These are phyloP conservation scores for Sisor rabdophorus DNA, from an alignment of 2,113 vertebrate genomes.

Conservation along the genomic window DNA sequence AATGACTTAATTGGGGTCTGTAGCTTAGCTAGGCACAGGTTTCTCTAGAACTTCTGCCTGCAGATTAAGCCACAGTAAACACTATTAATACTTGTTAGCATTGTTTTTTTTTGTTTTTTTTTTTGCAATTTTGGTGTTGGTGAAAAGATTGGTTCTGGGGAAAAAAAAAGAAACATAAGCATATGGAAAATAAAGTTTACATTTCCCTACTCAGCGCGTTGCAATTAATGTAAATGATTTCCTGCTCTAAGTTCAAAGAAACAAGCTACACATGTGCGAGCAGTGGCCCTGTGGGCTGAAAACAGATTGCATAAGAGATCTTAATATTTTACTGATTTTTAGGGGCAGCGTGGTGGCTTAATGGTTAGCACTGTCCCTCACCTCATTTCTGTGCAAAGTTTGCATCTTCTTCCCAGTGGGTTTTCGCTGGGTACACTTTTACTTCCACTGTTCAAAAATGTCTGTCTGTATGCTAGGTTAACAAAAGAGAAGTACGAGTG, in stretches of 20 bases:
- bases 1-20: not conserved
- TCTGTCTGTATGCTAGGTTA: too few relatives aligned
- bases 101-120: not conserved
- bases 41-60: not conserved
- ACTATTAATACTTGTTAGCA: not conserved
- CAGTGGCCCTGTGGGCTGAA: not conserved
- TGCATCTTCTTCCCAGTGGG: too few relatives aligned
- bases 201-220: not conserved
- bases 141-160: not conserved
- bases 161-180: not conserved
- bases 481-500: too few relatives aligned
- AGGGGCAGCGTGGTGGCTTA: too few relatives aligned
- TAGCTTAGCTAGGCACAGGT: not conserved
- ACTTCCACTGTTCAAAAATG: too few relatives aligned
- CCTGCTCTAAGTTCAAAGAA: not conserved
- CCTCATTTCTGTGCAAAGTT: too few relatives aligned
- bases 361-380: too few relatives aligned
- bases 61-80: not conserved
- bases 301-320: constrained; percentile 4
- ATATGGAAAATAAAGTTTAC: constrained; percentile 6
- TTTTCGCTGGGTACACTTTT: too few relatives aligned
- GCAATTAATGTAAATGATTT: constrained; percentile 10
- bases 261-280: constrained; percentile 10
- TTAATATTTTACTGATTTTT: not conserved
- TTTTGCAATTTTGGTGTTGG: not conserved